Evolutionary conservation across 2,888 invertebrate species (phyloP), one percentile per base, ranked within the genome.

Genomic region (Mesorhabditis spiculigera): DNA sequence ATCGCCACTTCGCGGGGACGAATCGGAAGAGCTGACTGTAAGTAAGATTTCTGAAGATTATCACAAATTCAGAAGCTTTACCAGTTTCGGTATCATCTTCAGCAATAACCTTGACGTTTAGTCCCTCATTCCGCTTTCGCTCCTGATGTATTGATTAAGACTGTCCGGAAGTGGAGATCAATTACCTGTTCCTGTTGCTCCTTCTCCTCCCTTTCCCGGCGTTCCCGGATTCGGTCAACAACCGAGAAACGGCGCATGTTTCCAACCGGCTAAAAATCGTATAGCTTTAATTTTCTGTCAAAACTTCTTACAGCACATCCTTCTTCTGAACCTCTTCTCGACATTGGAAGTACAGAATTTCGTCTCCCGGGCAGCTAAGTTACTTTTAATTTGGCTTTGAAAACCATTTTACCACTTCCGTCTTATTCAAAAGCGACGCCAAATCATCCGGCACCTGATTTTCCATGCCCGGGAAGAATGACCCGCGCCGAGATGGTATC

Each of bases 381-480:
- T 50, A 50, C 58, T 10, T 50, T 50, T 50, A 50, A 50, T 50
- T 50, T 50, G n/a, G n/a, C 8, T 50, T 50, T 50, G 58, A 50
- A 50, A 50, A 50, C n/a, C 3, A 50, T 13, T n/a, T 50, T 50
- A 50, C 58, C n/a, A n/a, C n/a, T 50, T 50, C 58, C 8, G 58
- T 50, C n/a, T 50, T 50, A 50, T 50, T 10, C 2, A 50, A n/a
- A 10, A 50, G 58, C n/a, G 58, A 13, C 10, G 58, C 58, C 58
- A 50, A 50, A 10, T 50, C 58, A 50, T 50, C 58, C 8, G 10
- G 10, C 10, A 50, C n/a, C 3, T n/a, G 10, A 50, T 50, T 50
- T n/a, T 50, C 58, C n/a, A n/a, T 50, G 58, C n/a, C n/a, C 58
- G 58, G 58, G n/a, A 50, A 50, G 58, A 50, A 50, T 13, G 58